A percentile compares a stretch with the other conserved stretches of the same genome.
Evolutionary conservation across 2,797 vertebrate species (phyloP).

Genomic region (Enteromius viviparus): DNA sequence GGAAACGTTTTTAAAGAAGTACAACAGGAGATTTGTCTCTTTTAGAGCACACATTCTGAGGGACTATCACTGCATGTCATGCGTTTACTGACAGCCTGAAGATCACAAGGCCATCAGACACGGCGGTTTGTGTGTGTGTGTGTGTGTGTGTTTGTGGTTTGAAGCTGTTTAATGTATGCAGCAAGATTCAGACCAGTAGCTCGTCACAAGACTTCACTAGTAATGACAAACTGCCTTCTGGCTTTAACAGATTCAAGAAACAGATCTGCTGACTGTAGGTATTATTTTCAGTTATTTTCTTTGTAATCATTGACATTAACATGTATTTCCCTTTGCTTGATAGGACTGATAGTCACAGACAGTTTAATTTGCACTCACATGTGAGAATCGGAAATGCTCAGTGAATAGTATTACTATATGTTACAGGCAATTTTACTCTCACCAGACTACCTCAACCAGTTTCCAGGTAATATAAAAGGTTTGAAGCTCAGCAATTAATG

Average conservation of each 20-base stretch:
- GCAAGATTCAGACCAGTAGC: conserved; percentile 69
- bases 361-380: neutral
- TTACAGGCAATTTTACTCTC: neutral
- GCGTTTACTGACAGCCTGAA: conserved; percentile 51
- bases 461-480: neutral
- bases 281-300: conserved; percentile 37
- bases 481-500: neutral
- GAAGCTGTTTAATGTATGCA: conserved; percentile 65
- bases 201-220: conserved; percentile 63
- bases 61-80: conserved; percentile 51
- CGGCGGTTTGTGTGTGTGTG: conserved; percentile 28
- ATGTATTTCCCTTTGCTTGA: neutral
- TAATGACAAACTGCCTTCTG: conserved; percentile 75
- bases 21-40: conserved; percentile 24
- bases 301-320: neutral
- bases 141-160: conserved; percentile 15
- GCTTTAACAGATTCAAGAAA: conserved; percentile 24
- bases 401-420: neutral
- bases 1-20: neutral
- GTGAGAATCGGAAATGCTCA: neutral
- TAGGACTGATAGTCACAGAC: neutral
- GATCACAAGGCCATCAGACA: conserved; percentile 43
- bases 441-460: neutral
- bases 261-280: conserved; percentile 25
- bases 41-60: conserved; percentile 42